Evolutionary conservation across 35 echinoderm and acorn worm species (phyloP), one percentile per base, ranked within the genome.

Genomic region (Apostichopus japonicus): DNA sequence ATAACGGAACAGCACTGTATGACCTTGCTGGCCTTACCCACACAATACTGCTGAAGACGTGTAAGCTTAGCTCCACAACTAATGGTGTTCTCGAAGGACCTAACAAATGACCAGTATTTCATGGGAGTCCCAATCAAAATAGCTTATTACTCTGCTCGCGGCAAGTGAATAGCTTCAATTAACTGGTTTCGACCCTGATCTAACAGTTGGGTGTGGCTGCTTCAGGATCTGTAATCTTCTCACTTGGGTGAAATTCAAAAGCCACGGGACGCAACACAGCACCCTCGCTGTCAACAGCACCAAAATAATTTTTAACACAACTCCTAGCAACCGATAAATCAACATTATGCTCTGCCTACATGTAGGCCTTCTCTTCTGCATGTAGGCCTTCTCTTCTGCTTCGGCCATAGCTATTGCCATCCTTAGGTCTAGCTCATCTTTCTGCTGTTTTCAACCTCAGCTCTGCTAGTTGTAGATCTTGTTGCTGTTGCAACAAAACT

Each of bases 51-150:
- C 5, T 94, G 44, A 15, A 87, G 72, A 10, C 95, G 53, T 5
- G 62, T 94, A 5, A 96, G 56, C 65, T 96, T 96, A 1, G 62
- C 95, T 25, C 22, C 75, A 70, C 77, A 87, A 87, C 17, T 62
- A 58, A 96, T 75, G 59, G 52, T 91, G 14, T 91, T 90, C 24
- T 96, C 21, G 72, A 96, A 96, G 14, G 93, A 77, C 13, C 83
- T 17, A 23, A 67, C 25, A 54, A 96, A 96, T 15, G 63, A 27
- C 54, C 87, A 81, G 70, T 86, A 96, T 23, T 82, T 86, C 16
- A 92, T 55, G 17, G 95, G 92, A 87, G 94, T 82, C 22, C 2
- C 95, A 89, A 61, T 94, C 92, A 65, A 56, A 93, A 6, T n/a
- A 65, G 61, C 77, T 88, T 5, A 95, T 23, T n/a, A n/a, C 53